Percentiles rank a stretch among this genome's conserved stretches.
Conservation (phyloP, 2,888 invertebrate genomes). For the Xanthostigma xanthostigma region DNA sequence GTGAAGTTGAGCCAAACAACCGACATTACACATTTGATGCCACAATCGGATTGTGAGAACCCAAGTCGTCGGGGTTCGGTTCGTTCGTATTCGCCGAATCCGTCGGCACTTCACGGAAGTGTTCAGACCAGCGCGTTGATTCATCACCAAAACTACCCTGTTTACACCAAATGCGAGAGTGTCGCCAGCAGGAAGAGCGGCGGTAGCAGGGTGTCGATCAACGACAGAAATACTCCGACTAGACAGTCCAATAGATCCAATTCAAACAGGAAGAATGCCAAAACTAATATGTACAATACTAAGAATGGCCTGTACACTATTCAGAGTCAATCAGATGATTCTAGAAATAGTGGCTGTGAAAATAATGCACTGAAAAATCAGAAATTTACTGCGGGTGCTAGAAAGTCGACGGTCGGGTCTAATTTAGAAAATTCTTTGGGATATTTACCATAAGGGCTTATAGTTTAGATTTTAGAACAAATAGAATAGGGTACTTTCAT, state of each 20-base stretch:
- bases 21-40: conserved; percentile 38
- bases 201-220: background rate
- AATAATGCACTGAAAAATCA: background rate
- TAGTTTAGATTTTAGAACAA: background rate
- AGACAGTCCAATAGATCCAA: conserved; percentile 9
- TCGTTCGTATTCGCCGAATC: background rate
- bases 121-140: conserved; percentile 3
- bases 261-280: conserved; percentile 7
- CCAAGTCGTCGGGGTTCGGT: background rate
- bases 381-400: conserved; percentile 5
- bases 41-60: conserved; percentile 16
- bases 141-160: conserved; percentile 2
- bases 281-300: conserved; percentile 24
- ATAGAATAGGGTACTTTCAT: too few relatives aligned
- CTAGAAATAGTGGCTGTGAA: conserved; percentile 15
- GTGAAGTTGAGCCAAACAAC: conserved; percentile 55
- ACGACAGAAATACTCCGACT: conserved; percentile 14
- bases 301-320: conserved; percentile 30
- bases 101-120: background rate
- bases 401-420: conserved; percentile 23
- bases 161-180: conserved; percentile 1
- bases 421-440: conserved; percentile 49
- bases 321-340: conserved; percentile 30
- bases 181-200: background rate
- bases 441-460: conserved; percentile 36